Evolutionary conservation across 2,888 invertebrate genomes (phyloP), one percentile per base, ranked within the genome.

Genomic region (Gandaritis pyraliata): DNA sequence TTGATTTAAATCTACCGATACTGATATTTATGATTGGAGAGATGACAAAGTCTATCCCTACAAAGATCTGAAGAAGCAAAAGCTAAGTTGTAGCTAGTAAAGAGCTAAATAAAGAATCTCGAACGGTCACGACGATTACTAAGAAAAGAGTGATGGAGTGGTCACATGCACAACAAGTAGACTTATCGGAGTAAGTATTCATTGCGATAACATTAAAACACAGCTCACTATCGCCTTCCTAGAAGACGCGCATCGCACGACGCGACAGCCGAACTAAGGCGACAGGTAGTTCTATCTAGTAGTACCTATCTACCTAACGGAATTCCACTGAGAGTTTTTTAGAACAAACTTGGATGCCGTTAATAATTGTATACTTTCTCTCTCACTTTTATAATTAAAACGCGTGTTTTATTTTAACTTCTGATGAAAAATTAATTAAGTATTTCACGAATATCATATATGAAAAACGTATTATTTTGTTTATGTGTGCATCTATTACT

Each of bases 151-250:
- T 73, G 73, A 72, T 74, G 74, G 72, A 78, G 75, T 77, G 83
- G 82, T 86, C 79, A 78, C 82, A 83, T 83, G 82, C 78, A 80
- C 82, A 83, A 81, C 82, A 83, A 87, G 83, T 86, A 81, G 80
- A 86, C 78, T 88, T 89, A 90, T 89, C 88, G 83, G 75, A 77
- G 80, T 83, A 81, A 77, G 80, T 83, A 81, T 85, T 88, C 86
- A 81, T 80, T 83, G 83, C 88, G 91, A 92, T 90, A 91, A 89
- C 88, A 84, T 90, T 88, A 85, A 86, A 88, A 88, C 84, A 87
- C 87, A 82, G 83, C 86, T 80, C 84, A 84, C 86, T 87, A 86
- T 87, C 85, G 85, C 81, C 85, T 91, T 90, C 92, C 81, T 70
- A 87, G 90, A 92, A 91, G 77, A 81, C 78, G 80, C 72, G 72